Evolutionary conservation across 2,797 vertebrate genomes (phyloP).

Genomic region (Falco biarmicus): DNA sequence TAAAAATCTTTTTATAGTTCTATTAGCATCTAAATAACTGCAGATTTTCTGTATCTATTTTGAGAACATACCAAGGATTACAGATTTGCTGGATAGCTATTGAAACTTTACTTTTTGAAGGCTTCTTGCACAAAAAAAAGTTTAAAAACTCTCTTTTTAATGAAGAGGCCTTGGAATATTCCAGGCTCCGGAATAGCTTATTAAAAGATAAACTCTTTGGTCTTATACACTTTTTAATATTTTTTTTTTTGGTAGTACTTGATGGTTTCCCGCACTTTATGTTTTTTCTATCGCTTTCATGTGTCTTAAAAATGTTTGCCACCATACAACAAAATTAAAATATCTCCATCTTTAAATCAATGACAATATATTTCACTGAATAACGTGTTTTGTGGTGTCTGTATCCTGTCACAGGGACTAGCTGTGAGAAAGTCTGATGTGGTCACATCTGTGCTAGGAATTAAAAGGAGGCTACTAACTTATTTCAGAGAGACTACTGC

Average conservation of each 20-base stretch:
- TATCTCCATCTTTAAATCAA: background rate
- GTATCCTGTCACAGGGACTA: background rate
- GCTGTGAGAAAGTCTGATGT: conserved; percentile 10
- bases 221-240: background rate
- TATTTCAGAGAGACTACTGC: background rate
- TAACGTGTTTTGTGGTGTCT: background rate
- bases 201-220: background rate
- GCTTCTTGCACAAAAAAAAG: background rate
- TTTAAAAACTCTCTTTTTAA: background rate
- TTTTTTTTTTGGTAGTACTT: background rate
- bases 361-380: background rate
- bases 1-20: background rate
- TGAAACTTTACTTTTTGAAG: background rate
- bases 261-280: background rate
- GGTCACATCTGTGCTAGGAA: conserved; percentile 40
- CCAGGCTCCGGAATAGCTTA: background rate
- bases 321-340: background rate
- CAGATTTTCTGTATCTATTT: background rate
- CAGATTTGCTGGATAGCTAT: background rate
- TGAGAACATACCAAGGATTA: background rate
- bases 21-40: background rate
- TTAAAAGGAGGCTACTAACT: conserved; percentile 16
- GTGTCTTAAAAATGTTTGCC: background rate
- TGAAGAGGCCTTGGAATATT: background rate
- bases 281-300: background rate